Percentiles rank a stretch among this genome's conserved stretches.
Conservation (phyloP, 2,888 invertebrate genomes). For the Rhodophaea formosa region DNA sequence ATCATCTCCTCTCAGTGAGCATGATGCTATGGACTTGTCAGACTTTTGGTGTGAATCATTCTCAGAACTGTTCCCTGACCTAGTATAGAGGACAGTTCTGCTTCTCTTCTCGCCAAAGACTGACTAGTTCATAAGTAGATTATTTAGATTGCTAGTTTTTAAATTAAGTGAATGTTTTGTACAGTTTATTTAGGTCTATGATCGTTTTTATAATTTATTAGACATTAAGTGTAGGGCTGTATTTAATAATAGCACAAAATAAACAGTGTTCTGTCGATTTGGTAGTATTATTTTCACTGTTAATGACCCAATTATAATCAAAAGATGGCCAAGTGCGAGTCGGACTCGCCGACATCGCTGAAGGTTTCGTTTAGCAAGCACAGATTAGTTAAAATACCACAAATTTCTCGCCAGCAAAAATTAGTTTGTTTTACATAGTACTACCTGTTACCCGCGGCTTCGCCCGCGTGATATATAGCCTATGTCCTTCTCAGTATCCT, state of each 20-base stretch:
- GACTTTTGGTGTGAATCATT: conserved; percentile 89
- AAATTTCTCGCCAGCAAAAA: no score
- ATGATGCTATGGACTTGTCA: conserved; percentile 73
- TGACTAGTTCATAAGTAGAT: conserved; percentile 61
- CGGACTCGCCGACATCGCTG: no score
- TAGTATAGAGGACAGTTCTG: conserved; percentile 76
- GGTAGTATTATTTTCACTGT: conserved; percentile 17
- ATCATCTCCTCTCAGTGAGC: conserved; percentile 72
- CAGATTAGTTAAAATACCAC: no score
- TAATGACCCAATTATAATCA: neutral
- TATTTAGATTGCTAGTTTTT: conserved; percentile 21
- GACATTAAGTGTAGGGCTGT: conserved; percentile 25
- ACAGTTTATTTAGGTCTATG: conserved; percentile 23
- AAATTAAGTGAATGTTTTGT: conserved; percentile 30
- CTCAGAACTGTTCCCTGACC: conserved; percentile 88
- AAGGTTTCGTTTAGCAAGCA: no score
- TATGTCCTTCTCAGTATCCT: no score
- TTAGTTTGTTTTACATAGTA: no score
- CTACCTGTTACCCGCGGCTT: no score
- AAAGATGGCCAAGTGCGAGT: no score
- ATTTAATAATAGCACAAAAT: conserved; percentile 23
- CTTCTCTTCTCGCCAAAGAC: conserved; percentile 68
- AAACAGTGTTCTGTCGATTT: conserved; percentile 32
- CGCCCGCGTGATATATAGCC: no score
- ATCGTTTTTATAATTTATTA: conserved; percentile 35